A percentile compares a stretch with the other conserved stretches of the same genome.
Conservation (phyloP, 2,888 invertebrate species). For the Microplitis manilae region DNA sequence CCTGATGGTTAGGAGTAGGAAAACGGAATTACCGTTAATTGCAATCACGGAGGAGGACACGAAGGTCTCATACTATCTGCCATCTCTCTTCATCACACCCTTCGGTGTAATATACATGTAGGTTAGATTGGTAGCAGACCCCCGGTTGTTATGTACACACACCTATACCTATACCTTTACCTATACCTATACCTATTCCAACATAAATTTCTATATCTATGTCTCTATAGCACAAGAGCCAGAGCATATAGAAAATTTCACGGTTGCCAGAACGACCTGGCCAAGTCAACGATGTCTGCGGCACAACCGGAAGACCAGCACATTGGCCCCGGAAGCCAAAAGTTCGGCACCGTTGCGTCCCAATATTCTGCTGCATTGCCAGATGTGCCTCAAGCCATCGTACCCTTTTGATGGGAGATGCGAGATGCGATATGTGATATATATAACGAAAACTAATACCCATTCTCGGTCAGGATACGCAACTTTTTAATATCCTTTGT, state of each 20-base stretch:
- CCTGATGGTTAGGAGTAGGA: slow-evolving; percentile 45
- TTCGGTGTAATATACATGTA: slow-evolving; percentile 1
- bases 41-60: slow-evolving; percentile 50
- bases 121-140: not conserved
- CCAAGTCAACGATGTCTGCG: slow-evolving; percentile 32
- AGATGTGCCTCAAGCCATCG: slow-evolving; percentile 5
- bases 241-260: slow-evolving; percentile 46
- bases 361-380: slow-evolving; percentile 15
- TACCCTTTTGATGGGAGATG: not conserved
- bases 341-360: slow-evolving; percentile 22
- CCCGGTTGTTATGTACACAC: not conserved
- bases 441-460: not conserved
- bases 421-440: too few species aligned
- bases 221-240: too few species aligned
- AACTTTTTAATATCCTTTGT: not conserved
- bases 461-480: too few species aligned
- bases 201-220: too few species aligned
- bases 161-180: not conserved
- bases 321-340: slow-evolving; percentile 25
- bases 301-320: slow-evolving; percentile 23
- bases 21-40: slow-evolving; percentile 59
- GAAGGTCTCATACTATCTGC: not conserved
- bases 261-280: slow-evolving; percentile 31
- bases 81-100: slow-evolving; percentile 1
- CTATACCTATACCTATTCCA: not conserved